Evolutionary conservation across 2,113 vertebrate genomes (phyloP).

Genomic region (Sporophila hypoxantha): DNA sequence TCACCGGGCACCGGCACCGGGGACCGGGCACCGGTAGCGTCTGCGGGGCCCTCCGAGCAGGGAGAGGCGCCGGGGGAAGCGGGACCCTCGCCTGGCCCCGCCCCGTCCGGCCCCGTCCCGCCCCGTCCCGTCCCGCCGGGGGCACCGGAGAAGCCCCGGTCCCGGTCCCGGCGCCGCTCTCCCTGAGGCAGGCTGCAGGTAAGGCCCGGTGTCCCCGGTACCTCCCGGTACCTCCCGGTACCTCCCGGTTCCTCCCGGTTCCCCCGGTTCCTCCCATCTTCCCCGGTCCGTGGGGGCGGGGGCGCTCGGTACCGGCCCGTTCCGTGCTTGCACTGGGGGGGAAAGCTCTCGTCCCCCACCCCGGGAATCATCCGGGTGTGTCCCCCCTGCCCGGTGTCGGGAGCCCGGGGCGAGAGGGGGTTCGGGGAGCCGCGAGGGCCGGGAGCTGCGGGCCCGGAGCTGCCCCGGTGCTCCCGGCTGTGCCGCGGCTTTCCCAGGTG

Average conservation of each 20-base stretch:
- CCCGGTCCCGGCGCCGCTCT: neutral
- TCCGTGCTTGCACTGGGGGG: neutral
- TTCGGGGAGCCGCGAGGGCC: neutral
- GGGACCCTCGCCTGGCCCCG: neutral
- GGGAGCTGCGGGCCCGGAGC: neutral
- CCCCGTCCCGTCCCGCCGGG: neutral
- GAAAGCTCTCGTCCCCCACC: neutral
- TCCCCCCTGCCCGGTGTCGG: neutral
- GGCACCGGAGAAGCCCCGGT: neutral
- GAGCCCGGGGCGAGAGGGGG: neutral
- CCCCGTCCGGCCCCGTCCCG: neutral
- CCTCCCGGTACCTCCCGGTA: neutral
- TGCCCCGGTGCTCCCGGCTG: neutral
- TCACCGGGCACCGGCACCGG: neutral
- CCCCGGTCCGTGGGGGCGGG: neutral
- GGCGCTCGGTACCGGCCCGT: neutral
- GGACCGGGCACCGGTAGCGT: neutral
- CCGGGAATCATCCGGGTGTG: neutral
- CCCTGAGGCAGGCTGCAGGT: slow-evolving; percentile 1
- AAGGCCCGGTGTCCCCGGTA: neutral
- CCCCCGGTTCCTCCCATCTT: neutral
- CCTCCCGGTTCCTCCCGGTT: neutral
- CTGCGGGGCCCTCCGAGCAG: neutral
- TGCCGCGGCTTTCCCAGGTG: neutral
- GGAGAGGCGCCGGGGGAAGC: neutral